Conservation (phyloP, 2,113 vertebrate species). For the Neopipo cinnamomea region DNA sequence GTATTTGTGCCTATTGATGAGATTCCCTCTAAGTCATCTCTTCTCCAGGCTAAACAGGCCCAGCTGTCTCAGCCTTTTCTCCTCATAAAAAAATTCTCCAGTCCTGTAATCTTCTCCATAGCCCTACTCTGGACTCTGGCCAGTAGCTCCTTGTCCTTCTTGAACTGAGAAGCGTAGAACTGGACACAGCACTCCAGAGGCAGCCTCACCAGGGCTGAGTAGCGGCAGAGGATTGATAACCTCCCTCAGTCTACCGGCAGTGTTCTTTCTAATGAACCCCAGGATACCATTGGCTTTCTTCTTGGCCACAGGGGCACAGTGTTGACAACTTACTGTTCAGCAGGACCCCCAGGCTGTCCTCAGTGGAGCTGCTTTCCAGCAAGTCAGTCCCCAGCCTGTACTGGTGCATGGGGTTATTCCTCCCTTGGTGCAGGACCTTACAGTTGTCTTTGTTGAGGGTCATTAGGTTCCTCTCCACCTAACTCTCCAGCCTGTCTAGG, state of each 20-base stretch:
- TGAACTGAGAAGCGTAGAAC: background rate
- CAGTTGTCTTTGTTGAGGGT: background rate
- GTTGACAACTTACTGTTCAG: background rate
- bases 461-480: background rate
- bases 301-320: background rate
- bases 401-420: background rate
- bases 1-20: background rate
- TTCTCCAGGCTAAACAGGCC: background rate
- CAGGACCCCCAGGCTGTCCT: background rate
- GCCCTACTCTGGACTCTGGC: background rate
- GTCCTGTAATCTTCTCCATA: background rate
- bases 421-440: background rate
- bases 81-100: background rate
- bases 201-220: background rate
- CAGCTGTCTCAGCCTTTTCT: background rate
- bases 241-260: background rate
- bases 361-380: background rate
- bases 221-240: background rate
- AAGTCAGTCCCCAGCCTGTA: background rate
- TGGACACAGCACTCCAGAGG: background rate
- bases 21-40: background rate
- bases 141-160: background rate
- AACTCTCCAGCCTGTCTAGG: background rate
- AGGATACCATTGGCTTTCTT: background rate
- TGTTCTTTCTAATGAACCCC: background rate